These are phyloP conservation scores for Biston betularia DNA, from an alignment of 2,888 invertebrate species.

Conservation along the genomic window DNA sequence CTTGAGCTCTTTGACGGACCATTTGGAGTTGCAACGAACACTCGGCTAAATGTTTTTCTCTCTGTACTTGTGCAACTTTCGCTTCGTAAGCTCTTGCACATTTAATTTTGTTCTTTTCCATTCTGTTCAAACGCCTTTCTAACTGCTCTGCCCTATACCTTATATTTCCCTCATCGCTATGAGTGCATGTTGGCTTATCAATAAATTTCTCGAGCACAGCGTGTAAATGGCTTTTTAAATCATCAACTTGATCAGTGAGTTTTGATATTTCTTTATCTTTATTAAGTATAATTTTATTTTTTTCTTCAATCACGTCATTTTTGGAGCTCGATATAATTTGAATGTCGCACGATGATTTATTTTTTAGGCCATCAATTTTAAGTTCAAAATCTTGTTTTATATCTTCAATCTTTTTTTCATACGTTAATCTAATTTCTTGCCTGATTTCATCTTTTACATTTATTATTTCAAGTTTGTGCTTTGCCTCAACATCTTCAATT, in stretches of 20 bases:
- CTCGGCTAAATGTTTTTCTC: conserved; percentile 73
- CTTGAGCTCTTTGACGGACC: conserved; percentile 70
- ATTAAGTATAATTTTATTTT: conserved; percentile 59
- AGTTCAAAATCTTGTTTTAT: conserved; percentile 61
- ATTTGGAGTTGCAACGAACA: conserved; percentile 74
- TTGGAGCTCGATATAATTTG: conserved; percentile 50
- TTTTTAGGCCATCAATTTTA: conserved; percentile 56
- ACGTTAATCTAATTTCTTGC: conserved; percentile 59
- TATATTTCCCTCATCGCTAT: conserved; percentile 51
- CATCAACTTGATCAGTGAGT: conserved; percentile 60
- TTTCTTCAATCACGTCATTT: conserved; percentile 58
- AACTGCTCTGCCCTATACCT: conserved; percentile 60
- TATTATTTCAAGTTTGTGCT: conserved; percentile 67
- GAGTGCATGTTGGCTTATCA: conserved; percentile 57
- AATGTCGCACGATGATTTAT: conserved; percentile 50
- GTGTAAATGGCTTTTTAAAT: conserved; percentile 62
- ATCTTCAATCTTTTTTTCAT: conserved; percentile 66
- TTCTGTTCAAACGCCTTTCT: conserved; percentile 69
- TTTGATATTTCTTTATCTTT: conserved; percentile 65
- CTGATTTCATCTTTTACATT: conserved; percentile 57
- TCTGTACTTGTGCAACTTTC: conserved; percentile 67
- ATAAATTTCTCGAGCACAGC: conserved; percentile 59
- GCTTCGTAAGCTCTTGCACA: conserved; percentile 64
- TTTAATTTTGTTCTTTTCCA: conserved; percentile 70
- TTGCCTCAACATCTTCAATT: conserved; percentile 66